Evolutionary conservation across 2,888 invertebrate genomes (phyloP), one percentile per base, ranked within the genome.

Genomic region (Galerucella calmariensis): DNA sequence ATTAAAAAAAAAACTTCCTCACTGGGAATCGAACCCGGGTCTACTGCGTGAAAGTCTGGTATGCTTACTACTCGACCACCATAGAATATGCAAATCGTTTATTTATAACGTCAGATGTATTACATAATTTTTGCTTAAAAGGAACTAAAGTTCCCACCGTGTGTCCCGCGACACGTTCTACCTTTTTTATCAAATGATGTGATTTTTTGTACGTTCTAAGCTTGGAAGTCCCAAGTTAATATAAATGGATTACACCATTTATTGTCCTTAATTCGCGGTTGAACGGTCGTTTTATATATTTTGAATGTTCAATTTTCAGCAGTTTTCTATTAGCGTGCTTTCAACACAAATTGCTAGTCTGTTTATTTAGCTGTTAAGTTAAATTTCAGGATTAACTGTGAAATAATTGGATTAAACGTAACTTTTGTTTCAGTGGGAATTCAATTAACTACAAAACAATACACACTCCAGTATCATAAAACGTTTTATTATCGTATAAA

Each of bases 371-470:
- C 58, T 58, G 44, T 65, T 58, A 62, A 59, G 48, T 72, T 51
- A 46, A 72, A 66, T 59, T 72, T 59, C 6, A 16, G 48, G 51
- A 56, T 67, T 66, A 72, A 65, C 72, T 65, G 72, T 48, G n/a
- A 58, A 24, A 59, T 63, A 72, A 66, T 72, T 72, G 58, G 58
- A 69, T 27, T 48, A 58, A 58, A 46, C 44, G 27, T 48, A 51
- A 27, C 62, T 69, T 69, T 69, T 63, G 63, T 69, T 69, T 35
- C 24, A 27, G 4, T 51, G 35, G 1, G 12, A 69, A 69, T 72
- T 72, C 59, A 59, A 67, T 72, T 72, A 71, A 63, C 44, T 24
- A 66, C 65, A 35, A 59, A 72, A 72, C 72, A 72, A 67, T 71
- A 66, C 66, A 16, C 9, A 20, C 8, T 66, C 16, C 27, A 58